Evolutionary conservation across 2,797 vertebrate species (phyloP), one percentile per base, ranked within the genome.

Genomic region (Coregonus suidteri): DNA sequence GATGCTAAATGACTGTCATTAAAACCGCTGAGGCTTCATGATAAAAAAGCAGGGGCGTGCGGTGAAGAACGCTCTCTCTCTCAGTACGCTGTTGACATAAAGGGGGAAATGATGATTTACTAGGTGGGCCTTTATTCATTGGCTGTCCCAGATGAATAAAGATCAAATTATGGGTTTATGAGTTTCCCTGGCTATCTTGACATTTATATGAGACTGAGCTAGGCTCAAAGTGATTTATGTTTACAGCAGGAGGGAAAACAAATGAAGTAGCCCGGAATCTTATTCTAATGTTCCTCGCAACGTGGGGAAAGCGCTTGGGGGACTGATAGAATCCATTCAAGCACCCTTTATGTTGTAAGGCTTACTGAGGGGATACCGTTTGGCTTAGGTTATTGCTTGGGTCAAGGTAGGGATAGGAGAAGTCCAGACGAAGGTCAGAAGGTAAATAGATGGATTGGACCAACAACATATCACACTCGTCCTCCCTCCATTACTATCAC

Each of bases 151-250:
- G 88, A 90, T 90, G 91, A 91, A 71, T 88, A 89, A 90, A 91
- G 88, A 93, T 93, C 90, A 91, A 91, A 93, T 92, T 89, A 91
- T 88, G 88, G 84, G 82, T 92, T 93, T 90, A 92, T 92, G 90
- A 92, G 90, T 88, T 85, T 77, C 62, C 81, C 89, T 88, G 90
- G 91, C 88, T 87, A 54, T 86, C 77, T 85, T 91, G 91, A 91
- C 91, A 83, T 88, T 91, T 92, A 89, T 90, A 92, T 86, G 89
- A 92, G 90, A 87, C 85, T 74, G 82, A 84, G 87, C 86, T 81
- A 72, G 1, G 79, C 84, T 82, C 69, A 71, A 74, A 3, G 75
- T 91, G 92, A 92, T 92, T 92, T 90, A 92, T 92, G 91, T 89
- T 87, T 82, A 88, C 88, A 78, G 84, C 77, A 76, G 76, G 56